phyloP scores from a whole-genome alignment of 1,140 invertebrate species.

The Paraescarpia echinospica region DNA sequence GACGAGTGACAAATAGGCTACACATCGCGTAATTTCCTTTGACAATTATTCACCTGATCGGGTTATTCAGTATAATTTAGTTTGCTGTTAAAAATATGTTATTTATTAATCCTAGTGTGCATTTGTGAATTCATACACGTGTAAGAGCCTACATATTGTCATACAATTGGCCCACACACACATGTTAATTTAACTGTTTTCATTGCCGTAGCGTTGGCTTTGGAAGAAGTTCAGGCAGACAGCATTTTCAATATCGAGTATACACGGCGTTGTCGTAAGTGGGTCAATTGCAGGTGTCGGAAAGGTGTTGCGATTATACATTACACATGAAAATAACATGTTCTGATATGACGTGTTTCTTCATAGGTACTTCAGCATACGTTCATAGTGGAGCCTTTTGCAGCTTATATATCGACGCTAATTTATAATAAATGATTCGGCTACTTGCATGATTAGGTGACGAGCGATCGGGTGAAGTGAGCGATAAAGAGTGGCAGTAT shows the following conservation, averaged over 20 bases:
- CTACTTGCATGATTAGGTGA: neutral
- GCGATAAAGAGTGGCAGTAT: neutral
- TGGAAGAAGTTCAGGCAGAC: neutral
- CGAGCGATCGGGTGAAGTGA: neutral
- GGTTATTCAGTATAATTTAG: neutral
- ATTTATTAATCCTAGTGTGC: neutral
- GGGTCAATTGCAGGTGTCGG: neutral
- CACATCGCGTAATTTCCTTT: neutral
- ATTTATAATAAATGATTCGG: neutral
- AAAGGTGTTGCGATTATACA: neutral
- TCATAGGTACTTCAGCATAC: neutral
- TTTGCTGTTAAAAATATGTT: neutral
- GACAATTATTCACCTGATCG: neutral
- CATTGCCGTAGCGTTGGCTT: neutral
- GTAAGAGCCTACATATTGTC: neutral
- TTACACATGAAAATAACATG: neutral
- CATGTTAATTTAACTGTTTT: neutral
- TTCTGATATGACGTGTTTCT: neutral
- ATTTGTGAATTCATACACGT: neutral
- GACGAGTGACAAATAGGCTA: neutral
- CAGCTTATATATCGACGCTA: neutral
- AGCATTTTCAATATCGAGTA: neutral
- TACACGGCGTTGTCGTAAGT: neutral
- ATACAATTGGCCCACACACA: neutral
- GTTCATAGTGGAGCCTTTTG: neutral